A percentile compares a stretch with the other conserved stretches of the same genome.
These are phyloP conservation scores for Busseola fusca DNA, from an alignment of 2,888 invertebrate genomes.

Conservation along the genomic window DNA sequence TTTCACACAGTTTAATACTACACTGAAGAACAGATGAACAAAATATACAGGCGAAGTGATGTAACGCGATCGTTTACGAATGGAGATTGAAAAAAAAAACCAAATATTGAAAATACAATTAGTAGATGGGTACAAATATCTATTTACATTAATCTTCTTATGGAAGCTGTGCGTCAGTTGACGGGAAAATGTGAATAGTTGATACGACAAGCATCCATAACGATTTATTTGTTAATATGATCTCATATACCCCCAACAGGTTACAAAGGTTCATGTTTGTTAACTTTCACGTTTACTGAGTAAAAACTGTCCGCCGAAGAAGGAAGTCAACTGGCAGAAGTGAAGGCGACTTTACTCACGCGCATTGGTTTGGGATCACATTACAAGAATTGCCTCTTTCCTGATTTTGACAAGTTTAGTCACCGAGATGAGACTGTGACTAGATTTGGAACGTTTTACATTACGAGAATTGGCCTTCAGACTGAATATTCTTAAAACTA, in stretches of 20 bases:
- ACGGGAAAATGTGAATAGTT: slow-evolving; percentile 33
- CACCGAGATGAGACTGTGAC: too few relatives aligned
- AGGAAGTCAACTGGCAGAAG: neutral
- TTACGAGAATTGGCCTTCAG: too few relatives aligned
- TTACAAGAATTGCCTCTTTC: too few relatives aligned
- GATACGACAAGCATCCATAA: slow-evolving; percentile 13
- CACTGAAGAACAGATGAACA: neutral
- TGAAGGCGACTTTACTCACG: too few relatives aligned
- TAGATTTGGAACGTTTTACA: too few relatives aligned
- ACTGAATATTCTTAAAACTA: too few relatives aligned
- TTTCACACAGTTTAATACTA: neutral
- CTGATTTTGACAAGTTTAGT: too few relatives aligned
- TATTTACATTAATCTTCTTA: slow-evolving; percentile 22
- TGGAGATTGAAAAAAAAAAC: neutral
- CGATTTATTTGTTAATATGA: slow-evolving; percentile 33
- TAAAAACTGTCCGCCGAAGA: slow-evolving; percentile 13
- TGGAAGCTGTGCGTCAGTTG: slow-evolving; percentile 17
- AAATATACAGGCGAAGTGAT: neutral
- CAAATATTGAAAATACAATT: slow-evolving; percentile 12
- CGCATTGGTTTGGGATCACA: too few relatives aligned
- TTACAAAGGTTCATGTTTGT: slow-evolving; percentile 40
- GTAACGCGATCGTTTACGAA: too few relatives aligned
- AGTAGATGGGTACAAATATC: slow-evolving; percentile 1
- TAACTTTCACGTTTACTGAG: slow-evolving; percentile 20
- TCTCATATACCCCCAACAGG: slow-evolving; percentile 22